Percentiles rank a stretch among this genome's conserved stretches.
phyloP scores from a whole-genome alignment of 2,113 vertebrate species.

The Scatophagus argus region DNA sequence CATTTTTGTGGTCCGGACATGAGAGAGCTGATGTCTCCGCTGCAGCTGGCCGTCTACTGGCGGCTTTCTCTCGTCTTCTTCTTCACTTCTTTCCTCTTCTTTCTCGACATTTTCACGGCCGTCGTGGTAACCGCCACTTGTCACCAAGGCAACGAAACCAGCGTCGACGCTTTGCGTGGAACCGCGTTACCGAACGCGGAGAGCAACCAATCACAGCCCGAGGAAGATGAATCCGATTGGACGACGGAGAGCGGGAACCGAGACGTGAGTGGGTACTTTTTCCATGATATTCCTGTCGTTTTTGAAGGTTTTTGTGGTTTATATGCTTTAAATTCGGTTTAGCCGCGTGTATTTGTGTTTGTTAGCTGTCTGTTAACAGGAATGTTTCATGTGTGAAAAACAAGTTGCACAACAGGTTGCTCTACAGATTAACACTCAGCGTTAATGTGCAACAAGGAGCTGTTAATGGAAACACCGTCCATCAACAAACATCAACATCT shows the following conservation, averaged over 20 bases:
- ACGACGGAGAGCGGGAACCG: neutral
- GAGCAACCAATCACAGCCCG: conserved; percentile 53
- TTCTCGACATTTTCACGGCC: conserved; percentile 67
- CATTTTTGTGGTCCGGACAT: too few relatives aligned
- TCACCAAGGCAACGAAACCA: conserved; percentile 37
- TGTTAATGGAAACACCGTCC: too few relatives aligned
- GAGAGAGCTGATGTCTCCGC: conserved; percentile 52
- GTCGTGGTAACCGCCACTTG: conserved; percentile 19
- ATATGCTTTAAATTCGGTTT: too few relatives aligned
- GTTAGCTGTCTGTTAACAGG: too few relatives aligned
- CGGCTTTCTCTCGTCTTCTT: conserved; percentile 68
- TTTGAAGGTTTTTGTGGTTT: too few relatives aligned
- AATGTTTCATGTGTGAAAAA: too few relatives aligned
- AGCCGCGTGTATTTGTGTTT: too few relatives aligned
- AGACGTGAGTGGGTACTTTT: conserved; percentile 67
- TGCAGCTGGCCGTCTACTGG: conserved; percentile 76
- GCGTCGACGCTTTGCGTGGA: accelerated
- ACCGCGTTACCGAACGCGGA: neutral
- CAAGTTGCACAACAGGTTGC: neutral
- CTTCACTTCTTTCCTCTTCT: conserved; percentile 73
- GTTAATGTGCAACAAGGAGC: conserved; percentile 25
- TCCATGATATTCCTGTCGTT: too few relatives aligned
- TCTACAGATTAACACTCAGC: neutral
- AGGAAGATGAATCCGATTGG: conserved; percentile 36
- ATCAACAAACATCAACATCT: too few relatives aligned